phyloP scores from a whole-genome alignment of 2,113 vertebrate genomes.

The Ptilonorhynchus violaceus region DNA sequence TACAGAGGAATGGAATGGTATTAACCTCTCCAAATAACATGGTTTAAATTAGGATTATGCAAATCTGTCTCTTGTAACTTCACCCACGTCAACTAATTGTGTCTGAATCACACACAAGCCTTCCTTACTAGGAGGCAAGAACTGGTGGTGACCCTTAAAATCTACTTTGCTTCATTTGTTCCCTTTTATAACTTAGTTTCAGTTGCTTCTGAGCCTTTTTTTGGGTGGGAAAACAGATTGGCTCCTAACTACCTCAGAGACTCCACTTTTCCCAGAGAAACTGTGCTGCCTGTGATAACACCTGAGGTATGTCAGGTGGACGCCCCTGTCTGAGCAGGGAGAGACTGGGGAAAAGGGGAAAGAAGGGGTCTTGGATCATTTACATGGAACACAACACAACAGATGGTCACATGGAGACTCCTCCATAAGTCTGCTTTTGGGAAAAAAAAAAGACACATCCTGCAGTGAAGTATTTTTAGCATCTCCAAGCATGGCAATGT shows the following conservation, averaged over 20 bases:
- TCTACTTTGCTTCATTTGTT: background rate
- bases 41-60: background rate
- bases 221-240: background rate
- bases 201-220: background rate
- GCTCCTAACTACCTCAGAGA: background rate
- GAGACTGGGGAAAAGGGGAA: background rate
- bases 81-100: background rate
- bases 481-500: background rate
- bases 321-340: background rate
- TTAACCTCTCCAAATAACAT: background rate
- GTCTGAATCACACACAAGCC: background rate
- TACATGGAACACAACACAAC: background rate
- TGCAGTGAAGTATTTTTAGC: background rate
- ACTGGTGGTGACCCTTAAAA: background rate
- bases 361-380: background rate
- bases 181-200: background rate
- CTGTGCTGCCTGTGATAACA: background rate
- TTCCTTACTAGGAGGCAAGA: background rate
- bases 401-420: background rate
- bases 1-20: background rate
- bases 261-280: background rate
- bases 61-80: background rate
- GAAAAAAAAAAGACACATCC: background rate
- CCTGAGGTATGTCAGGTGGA: background rate
- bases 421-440: background rate